A percentile compares a stretch with the other conserved stretches of the same genome.
phyloP scores from a whole-genome alignment of 2,797 vertebrate genomes.

The Mastacembelus armatus region DNA sequence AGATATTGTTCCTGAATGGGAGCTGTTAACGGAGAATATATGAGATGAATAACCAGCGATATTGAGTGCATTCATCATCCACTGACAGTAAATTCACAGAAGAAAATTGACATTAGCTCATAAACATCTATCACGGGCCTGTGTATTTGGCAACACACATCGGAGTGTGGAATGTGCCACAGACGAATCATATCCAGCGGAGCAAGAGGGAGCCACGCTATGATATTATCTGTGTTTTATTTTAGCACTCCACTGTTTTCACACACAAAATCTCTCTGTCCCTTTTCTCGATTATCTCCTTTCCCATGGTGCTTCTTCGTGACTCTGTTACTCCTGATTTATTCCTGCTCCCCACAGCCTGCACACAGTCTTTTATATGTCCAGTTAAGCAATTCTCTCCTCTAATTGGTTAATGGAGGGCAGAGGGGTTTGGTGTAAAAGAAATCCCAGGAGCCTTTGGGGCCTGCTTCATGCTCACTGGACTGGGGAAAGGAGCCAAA shows the following conservation, averaged over 20 bases:
- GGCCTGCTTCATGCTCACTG: slow-evolving; percentile 73
- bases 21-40: slow-evolving; percentile 54
- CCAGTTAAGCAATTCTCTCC: slow-evolving; percentile 73
- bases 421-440: slow-evolving; percentile 56
- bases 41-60: slow-evolving; percentile 76
- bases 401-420: slow-evolving; percentile 76
- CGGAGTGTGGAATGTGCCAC: slow-evolving; percentile 59
- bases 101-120: slow-evolving; percentile 78
- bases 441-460: slow-evolving; percentile 68
- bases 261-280: slow-evolving; percentile 21
- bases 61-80: slow-evolving; percentile 79
- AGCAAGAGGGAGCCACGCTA: slow-evolving; percentile 34
- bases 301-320: slow-evolving; percentile 25
- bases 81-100: slow-evolving; percentile 75
- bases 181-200: slow-evolving; percentile 59
- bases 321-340: slow-evolving; percentile 57
- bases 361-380: slow-evolving; percentile 60
- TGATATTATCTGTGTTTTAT: slow-evolving; percentile 51
- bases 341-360: slow-evolving; percentile 30
- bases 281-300: slow-evolving; percentile 21
- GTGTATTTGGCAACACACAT: slow-evolving; percentile 46
- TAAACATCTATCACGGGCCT: slow-evolving; percentile 76
- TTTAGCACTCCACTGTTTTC: slow-evolving; percentile 17
- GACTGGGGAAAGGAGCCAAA: slow-evolving; percentile 74
- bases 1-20: background rate